Evolutionary conservation across 92 coral and sea anemone genomes (phyloP).

Genomic region (Phenganax subtilis): DNA sequence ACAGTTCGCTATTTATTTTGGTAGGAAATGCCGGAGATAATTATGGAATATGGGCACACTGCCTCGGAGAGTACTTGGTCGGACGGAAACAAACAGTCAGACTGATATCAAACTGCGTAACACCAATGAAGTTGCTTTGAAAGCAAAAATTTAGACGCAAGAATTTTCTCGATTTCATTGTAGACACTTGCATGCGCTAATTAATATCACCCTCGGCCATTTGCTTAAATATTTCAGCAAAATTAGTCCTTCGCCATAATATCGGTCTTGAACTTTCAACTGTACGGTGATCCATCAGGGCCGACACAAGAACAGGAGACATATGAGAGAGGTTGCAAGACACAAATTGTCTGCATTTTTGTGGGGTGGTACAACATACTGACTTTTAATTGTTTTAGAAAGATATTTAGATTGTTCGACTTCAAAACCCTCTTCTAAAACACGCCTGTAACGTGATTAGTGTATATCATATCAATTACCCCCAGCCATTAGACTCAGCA

Average conservation of each 20-base stretch:
- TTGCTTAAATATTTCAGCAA: neutral
- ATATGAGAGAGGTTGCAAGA: slow-evolving; percentile 13
- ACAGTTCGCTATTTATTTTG: slow-evolving; percentile 31
- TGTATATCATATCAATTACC: slow-evolving; percentile 10
- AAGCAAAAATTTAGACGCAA: neutral
- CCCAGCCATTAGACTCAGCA: slow-evolving; percentile 22
- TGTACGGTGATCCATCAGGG: neutral
- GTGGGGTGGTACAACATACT: slow-evolving; percentile 9
- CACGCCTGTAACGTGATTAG: slow-evolving; percentile 24
- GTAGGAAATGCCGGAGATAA: slow-evolving; percentile 39
- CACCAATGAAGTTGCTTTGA: slow-evolving; percentile 18
- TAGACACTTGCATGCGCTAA: no score
- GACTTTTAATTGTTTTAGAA: slow-evolving; percentile 16
- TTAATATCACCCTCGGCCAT: no score
- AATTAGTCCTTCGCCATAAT: slow-evolving; percentile 2
- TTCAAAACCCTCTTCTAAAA: slow-evolving; percentile 21
- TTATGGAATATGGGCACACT: slow-evolving; percentile 11
- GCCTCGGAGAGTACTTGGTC: slow-evolving; percentile 16
- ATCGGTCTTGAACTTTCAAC: neutral
- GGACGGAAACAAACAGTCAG: slow-evolving; percentile 32
- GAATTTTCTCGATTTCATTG: neutral
- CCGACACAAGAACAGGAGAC: slow-evolving; percentile 7
- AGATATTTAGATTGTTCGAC: slow-evolving; percentile 13
- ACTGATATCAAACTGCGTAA: slow-evolving; percentile 29
- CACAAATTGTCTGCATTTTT: neutral